Conservation (phyloP, 1,140 invertebrate species). For the Diorhabda carinulata region DNA sequence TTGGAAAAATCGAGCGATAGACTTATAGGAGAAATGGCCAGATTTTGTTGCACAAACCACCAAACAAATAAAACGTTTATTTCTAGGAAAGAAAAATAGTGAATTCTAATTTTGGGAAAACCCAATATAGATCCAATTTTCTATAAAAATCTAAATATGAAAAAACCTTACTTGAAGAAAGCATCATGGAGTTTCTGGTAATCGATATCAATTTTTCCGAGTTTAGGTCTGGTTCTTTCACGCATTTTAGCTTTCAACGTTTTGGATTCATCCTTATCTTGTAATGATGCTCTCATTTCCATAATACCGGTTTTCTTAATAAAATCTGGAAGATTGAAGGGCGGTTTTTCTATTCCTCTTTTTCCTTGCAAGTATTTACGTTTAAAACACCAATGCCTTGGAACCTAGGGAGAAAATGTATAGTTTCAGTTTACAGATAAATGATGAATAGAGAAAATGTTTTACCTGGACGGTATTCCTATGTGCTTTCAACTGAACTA, state of each 20-base stretch:
- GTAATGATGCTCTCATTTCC: constrained; percentile 98
- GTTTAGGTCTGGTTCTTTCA: constrained; percentile 92
- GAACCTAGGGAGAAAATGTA: constrained; percentile 57
- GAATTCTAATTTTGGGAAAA: too few relatives aligned
- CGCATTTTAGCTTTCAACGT: constrained; percentile 98
- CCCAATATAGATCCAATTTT: too few relatives aligned
- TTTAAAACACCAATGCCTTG: constrained; percentile 99
- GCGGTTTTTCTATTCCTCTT: constrained; percentile 97
- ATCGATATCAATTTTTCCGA: constrained; percentile 99
- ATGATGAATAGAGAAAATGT: constrained; percentile 43
- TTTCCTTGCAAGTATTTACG: constrained; percentile 83
- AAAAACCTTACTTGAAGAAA: constrained; percentile 80
- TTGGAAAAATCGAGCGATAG: too few relatives aligned
- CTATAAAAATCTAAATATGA: background rate
- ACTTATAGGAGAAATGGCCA: too few relatives aligned
- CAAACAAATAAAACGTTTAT: too few relatives aligned
- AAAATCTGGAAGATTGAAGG: constrained; percentile 97
- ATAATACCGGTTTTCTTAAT: constrained; percentile 99
- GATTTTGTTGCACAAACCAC: too few relatives aligned
- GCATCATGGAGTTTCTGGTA: constrained; percentile 99
- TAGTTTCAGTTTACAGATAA: background rate
- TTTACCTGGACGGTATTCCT: constrained; percentile 90
- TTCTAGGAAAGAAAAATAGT: too few relatives aligned
- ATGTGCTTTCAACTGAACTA: constrained; percentile 94
- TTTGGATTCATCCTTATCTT: constrained; percentile 96